Evolutionary conservation across 2,888 invertebrate genomes (phyloP).

Genomic region (Drosophila quinaria): DNA sequence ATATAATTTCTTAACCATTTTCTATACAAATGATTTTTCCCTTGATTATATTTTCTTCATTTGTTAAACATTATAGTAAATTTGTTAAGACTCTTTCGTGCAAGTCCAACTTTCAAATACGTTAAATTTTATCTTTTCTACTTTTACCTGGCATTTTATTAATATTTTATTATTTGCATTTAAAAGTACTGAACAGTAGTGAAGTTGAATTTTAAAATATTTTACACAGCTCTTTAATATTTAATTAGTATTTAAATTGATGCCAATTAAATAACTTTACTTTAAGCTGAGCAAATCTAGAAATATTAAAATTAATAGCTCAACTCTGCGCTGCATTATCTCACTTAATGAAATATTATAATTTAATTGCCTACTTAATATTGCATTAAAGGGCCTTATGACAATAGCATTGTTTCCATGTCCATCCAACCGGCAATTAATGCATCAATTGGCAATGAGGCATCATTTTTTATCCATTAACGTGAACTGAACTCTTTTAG

Average conservation of each 20-base stretch:
- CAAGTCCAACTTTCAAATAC: too few relatives aligned
- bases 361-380: slow-evolving; percentile 26
- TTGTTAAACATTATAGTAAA: neutral
- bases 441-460: slow-evolving; percentile 42
- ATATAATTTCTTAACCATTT: neutral
- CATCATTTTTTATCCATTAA: slow-evolving; percentile 38
- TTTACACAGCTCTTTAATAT: neutral
- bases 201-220: too few relatives aligned
- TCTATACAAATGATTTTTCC: neutral
- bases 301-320: neutral
- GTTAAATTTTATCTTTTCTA: neutral
- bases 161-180: neutral
- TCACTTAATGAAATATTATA: slow-evolving; percentile 1
- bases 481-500: slow-evolving; percentile 3
- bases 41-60: neutral
- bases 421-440: slow-evolving; percentile 35
- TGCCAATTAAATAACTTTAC: neutral
- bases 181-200: too few relatives aligned
- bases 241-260: neutral
- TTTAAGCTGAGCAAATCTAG: neutral
- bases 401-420: slow-evolving; percentile 1
- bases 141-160: neutral
- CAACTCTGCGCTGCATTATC: neutral
- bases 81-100: too few relatives aligned
- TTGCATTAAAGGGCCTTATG: slow-evolving; percentile 10